Evolutionary conservation across 2,113 vertebrate genomes (phyloP).

Genomic region (Mesoclemmys tuberculata): DNA sequence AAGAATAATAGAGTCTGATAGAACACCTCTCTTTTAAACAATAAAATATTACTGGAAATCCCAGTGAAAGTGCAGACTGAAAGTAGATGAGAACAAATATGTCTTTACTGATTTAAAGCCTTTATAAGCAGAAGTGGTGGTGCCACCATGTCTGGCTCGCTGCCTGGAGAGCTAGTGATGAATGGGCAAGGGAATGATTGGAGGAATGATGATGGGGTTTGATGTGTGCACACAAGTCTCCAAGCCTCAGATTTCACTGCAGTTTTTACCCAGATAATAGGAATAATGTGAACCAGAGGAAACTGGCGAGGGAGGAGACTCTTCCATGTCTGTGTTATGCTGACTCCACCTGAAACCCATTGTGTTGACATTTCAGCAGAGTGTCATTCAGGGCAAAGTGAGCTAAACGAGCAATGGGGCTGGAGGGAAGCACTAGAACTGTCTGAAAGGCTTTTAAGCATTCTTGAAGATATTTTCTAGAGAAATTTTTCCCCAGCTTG

Average conservation of each 20-base stretch:
- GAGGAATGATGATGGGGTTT: slow-evolving; percentile 56
- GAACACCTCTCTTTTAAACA: slow-evolving; percentile 60
- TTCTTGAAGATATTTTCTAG: neutral
- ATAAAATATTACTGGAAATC: slow-evolving; percentile 68
- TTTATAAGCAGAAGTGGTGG: slow-evolving; percentile 75
- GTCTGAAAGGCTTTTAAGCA: neutral
- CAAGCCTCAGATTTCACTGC: slow-evolving; percentile 62
- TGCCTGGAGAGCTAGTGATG: slow-evolving; percentile 67
- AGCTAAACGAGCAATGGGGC: neutral
- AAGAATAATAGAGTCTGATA: slow-evolving; percentile 50
- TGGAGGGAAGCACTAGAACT: neutral
- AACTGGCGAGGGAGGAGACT: neutral
- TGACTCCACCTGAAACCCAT: slow-evolving; percentile 31
- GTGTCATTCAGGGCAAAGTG: fast-evolving
- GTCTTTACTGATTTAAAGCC: slow-evolving; percentile 66
- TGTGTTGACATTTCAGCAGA: slow-evolving; percentile 22
- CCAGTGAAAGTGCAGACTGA: slow-evolving; percentile 4
- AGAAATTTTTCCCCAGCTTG: neutral
- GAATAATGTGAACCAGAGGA: slow-evolving; percentile 21
- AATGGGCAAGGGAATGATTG: slow-evolving; percentile 67
- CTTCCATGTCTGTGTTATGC: slow-evolving; percentile 34
- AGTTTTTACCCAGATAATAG: slow-evolving; percentile 34
- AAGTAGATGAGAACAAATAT: slow-evolving; percentile 56
- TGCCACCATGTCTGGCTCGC: slow-evolving; percentile 76
- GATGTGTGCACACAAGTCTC: slow-evolving; percentile 57